Evolutionary conservation across 2,888 invertebrate genomes (phyloP).

Genomic region (Ctenicera cuprea): DNA sequence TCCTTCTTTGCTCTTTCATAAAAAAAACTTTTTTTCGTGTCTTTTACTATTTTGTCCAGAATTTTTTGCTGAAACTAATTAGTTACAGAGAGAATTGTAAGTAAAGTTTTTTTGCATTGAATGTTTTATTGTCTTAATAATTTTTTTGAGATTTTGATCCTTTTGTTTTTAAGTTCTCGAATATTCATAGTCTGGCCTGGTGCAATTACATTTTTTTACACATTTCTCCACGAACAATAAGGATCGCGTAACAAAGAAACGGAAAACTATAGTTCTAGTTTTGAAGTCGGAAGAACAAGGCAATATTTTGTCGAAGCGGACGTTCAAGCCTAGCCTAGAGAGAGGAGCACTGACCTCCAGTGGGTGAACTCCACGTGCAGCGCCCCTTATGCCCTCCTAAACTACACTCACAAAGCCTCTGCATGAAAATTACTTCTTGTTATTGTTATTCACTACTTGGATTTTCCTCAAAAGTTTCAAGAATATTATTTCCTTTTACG

Average conservation of each 20-base stretch:
- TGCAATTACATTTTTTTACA: conserved; percentile 14
- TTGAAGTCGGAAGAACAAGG: conserved; percentile 49
- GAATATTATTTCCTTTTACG: conserved; percentile 35
- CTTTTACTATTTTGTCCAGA: too few species aligned
- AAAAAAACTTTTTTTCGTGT: too few species aligned
- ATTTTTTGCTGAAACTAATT: too few species aligned
- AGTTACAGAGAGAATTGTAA: too few species aligned
- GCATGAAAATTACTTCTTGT: conserved; percentile 45
- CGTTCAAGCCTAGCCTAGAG: conserved; percentile 46
- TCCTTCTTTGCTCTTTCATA: too few species aligned
- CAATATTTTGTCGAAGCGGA: conserved; percentile 50
- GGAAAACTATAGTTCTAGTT: conserved; percentile 49
- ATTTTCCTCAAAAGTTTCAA: conserved; percentile 37
- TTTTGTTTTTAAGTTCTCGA: conserved; percentile 16
- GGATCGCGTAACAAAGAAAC: conserved; percentile 42
- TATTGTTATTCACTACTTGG: conserved; percentile 41
- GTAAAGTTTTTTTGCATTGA: too few species aligned
- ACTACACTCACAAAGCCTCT: conserved; percentile 38
- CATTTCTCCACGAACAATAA: conserved; percentile 32
- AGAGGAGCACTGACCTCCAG: conserved; percentile 47
- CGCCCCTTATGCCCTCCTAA: conserved; percentile 48
- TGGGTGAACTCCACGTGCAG: conserved; percentile 48
- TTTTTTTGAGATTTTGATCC: conserved; percentile 7
- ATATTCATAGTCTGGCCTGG: conserved; percentile 27
- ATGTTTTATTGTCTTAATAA: neutral